Conservation (phyloP, 2,888 invertebrate species). For the Crepidodera aurea region DNA sequence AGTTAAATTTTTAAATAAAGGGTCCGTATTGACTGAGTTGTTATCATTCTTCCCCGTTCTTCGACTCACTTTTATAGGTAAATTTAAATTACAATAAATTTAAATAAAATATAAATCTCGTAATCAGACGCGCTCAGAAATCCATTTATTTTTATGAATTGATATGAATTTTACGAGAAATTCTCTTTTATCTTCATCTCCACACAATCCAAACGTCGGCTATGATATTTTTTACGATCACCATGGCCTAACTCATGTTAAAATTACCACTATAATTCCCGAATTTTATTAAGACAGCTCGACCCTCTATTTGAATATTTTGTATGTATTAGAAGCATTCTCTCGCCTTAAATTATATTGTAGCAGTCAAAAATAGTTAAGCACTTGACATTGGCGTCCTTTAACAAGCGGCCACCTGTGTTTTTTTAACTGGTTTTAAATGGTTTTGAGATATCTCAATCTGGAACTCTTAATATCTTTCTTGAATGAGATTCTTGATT, state of each 20-base stretch:
- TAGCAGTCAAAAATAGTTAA: conserved; percentile 27
- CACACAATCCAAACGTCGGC: conserved; percentile 25
- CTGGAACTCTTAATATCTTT: conserved; percentile 21
- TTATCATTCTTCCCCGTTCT: too few relatives aligned
- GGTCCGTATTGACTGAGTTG: too few relatives aligned
- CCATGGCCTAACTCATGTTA: conserved; percentile 28
- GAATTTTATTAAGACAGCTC: conserved; percentile 36
- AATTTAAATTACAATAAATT: conserved; percentile 6
- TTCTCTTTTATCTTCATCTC: conserved; percentile 24
- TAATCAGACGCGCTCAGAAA: conserved; percentile 8
- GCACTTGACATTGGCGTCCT: conserved; percentile 26
- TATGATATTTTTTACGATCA: conserved; percentile 26
- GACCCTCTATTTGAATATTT: conserved; percentile 33
- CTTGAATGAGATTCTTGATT: conserved; percentile 16
- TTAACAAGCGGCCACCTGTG: conserved; percentile 31
- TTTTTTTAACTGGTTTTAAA: conserved; percentile 30
- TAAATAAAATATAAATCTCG: conserved; percentile 13
- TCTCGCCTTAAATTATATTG: conserved; percentile 27
- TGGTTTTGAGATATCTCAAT: conserved; percentile 30
- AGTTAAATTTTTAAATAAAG: too few relatives aligned
- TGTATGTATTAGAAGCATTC: conserved; percentile 21
- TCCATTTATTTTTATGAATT: conserved; percentile 24
- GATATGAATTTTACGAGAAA: conserved; percentile 28
- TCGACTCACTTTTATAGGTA: not conserved
- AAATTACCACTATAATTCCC: conserved; percentile 35